Evolutionary conservation across 2,888 invertebrate species (phyloP).

Genomic region (Pseudeuparius sepicola): DNA sequence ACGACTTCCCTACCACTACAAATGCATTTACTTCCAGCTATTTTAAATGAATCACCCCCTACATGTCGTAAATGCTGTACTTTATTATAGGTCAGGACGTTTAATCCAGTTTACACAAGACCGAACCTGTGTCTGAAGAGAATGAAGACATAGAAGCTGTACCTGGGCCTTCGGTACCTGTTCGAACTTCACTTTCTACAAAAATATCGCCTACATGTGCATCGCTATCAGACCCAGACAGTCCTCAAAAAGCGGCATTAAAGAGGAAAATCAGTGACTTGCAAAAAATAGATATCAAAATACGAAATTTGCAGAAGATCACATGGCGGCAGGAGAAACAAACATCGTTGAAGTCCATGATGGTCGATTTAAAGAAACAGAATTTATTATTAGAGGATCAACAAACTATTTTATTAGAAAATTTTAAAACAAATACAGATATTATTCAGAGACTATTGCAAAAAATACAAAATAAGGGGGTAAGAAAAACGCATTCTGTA

Average conservation of each 20-base stretch:
- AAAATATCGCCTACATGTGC: too few species aligned
- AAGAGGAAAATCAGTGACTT: slow-evolving; percentile 11
- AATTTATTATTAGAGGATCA: slow-evolving; percentile 12
- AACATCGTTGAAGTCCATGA: slow-evolving; percentile 10
- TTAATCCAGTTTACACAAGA: too few species aligned
- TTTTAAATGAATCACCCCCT: too few species aligned
- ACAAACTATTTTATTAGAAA: slow-evolving; percentile 8
- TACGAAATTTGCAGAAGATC: slow-evolving; percentile 9
- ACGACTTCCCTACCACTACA: too few species aligned
- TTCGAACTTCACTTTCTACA: too few species aligned
- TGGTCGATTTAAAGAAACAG: slow-evolving; percentile 9
- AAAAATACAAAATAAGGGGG: slow-evolving; percentile 1
- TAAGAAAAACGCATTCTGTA: slow-evolving; percentile 10
- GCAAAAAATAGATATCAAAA: slow-evolving; percentile 7
- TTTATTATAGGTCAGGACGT: too few species aligned
- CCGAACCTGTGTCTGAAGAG: too few species aligned
- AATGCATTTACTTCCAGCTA: too few species aligned
- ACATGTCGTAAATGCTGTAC: too few species aligned
- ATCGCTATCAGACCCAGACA: slow-evolving; percentile 1
- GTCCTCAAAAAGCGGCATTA: slow-evolving; percentile 9
- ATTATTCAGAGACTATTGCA: slow-evolving; percentile 7
- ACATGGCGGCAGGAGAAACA: slow-evolving; percentile 9
- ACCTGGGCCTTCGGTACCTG: too few species aligned
- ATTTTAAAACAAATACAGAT: slow-evolving; percentile 13
- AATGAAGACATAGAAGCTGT: too few species aligned